phyloP scores from a whole-genome alignment of 2,113 vertebrate genomes.

The Indicator indicator region DNA sequence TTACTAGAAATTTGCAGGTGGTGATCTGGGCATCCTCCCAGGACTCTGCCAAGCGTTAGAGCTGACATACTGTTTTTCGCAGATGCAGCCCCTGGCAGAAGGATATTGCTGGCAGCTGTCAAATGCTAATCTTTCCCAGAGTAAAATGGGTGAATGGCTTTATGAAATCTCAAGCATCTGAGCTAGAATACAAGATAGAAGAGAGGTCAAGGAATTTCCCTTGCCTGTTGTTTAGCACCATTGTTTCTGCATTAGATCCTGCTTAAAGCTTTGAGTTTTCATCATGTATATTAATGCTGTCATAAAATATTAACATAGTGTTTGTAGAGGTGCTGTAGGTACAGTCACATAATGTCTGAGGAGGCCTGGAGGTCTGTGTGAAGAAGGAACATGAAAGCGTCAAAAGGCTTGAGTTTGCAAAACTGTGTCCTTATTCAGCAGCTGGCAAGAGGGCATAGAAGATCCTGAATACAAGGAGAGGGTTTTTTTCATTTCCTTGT shows the following conservation, averaged over 20 bases:
- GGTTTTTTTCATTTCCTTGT: not conserved
- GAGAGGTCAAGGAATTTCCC: not conserved
- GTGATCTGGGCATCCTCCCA: slow-evolving; percentile 36
- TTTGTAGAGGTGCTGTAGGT: not conserved
- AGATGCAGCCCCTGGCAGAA: slow-evolving; percentile 30
- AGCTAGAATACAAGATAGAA: not conserved
- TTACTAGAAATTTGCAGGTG: slow-evolving; percentile 24
- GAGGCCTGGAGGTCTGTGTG: not conserved
- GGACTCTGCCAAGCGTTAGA: not conserved
- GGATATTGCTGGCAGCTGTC: slow-evolving; percentile 1
- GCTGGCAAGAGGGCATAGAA: not conserved
- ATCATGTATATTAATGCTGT: not conserved
- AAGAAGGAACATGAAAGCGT: not conserved
- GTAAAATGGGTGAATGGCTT: not conserved
- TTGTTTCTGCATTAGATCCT: not conserved
- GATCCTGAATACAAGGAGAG: not conserved
- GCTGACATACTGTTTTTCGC: slow-evolving; percentile 32
- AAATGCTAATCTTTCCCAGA: slow-evolving; percentile 30
- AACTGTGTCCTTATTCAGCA: not conserved
- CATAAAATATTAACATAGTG: not conserved
- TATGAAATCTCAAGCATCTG: slow-evolving; percentile 32
- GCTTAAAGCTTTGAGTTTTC: not conserved
- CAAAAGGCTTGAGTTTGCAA: not conserved
- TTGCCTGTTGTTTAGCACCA: not conserved
- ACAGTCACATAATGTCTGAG: not conserved